phyloP scores from a whole-genome alignment of 2,797 vertebrate genomes.

The Gallinago solitaria region DNA sequence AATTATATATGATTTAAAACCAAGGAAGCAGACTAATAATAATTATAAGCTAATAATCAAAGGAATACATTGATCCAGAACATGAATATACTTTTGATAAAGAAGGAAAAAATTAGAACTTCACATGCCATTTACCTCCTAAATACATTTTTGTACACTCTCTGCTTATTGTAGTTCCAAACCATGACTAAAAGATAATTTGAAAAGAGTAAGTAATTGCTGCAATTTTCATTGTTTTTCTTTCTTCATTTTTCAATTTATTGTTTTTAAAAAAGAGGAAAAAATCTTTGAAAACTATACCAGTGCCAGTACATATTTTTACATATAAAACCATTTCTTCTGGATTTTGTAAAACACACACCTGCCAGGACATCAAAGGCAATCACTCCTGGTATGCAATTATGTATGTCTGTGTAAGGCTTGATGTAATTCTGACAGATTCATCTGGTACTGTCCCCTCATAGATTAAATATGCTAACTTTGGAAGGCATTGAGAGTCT shows the following conservation, averaged over 20 bases:
- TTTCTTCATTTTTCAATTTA: background rate
- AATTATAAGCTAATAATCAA: background rate
- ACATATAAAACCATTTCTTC: background rate
- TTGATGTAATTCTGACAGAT: background rate
- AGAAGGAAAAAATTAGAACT: background rate
- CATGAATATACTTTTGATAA: background rate
- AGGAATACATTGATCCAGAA: background rate
- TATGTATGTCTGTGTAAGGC: background rate
- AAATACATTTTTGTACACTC: background rate
- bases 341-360: background rate
- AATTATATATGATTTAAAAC: background rate
- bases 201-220: background rate
- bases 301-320: rapidly evolving
- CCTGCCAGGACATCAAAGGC: background rate
- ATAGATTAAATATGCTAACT: background rate
- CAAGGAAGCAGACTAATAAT: background rate
- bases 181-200: background rate
- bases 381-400: background rate
- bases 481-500: background rate
- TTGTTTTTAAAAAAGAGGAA: background rate
- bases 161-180: background rate
- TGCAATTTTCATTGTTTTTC: background rate
- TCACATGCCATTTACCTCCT: background rate
- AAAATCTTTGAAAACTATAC: background rate
- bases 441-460: background rate